Percentiles rank a stretch among this genome's conserved stretches.
phyloP scores from a whole-genome alignment of 2,888 invertebrate species.

The Atethmia centrago region DNA sequence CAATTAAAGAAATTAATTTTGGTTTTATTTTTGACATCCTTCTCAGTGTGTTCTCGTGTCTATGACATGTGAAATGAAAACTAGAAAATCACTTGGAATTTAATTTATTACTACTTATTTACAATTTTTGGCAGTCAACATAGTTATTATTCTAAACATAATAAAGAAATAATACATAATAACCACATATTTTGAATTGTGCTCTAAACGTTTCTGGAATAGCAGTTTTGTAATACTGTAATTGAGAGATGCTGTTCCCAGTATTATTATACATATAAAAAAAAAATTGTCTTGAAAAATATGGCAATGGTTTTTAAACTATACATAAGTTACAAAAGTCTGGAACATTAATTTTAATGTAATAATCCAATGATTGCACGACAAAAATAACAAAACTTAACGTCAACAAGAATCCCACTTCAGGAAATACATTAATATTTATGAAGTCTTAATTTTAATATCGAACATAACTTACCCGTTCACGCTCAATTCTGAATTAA shows the following conservation, averaged over 20 bases:
- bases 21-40: constrained; percentile 59
- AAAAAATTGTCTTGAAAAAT: too few species aligned
- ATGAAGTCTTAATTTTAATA: neutral
- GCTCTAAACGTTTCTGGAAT: neutral
- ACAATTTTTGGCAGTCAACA: constrained; percentile 59
- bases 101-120: constrained; percentile 60
- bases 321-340: neutral
- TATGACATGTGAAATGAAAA: constrained; percentile 23
- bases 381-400: constrained; percentile 15
- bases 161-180: constrained; percentile 8
- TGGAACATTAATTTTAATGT: neutral
- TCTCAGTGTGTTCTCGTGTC: too few species aligned
- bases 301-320: too few species aligned
- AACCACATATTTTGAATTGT: neutral
- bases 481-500: neutral
- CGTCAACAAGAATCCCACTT: neutral
- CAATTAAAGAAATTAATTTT: constrained; percentile 73
- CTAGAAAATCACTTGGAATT: constrained; percentile 9
- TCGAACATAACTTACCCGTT: neutral
- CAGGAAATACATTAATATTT: neutral
- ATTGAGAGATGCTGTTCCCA: neutral
- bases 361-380: neutral
- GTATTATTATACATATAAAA: neutral
- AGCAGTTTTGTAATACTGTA: constrained; percentile 22
- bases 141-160: constrained; percentile 24